Base-by-base conservation (phyloP, 2,113 vertebrate genomes). In the Gnathonemus longibarbis region DNA sequence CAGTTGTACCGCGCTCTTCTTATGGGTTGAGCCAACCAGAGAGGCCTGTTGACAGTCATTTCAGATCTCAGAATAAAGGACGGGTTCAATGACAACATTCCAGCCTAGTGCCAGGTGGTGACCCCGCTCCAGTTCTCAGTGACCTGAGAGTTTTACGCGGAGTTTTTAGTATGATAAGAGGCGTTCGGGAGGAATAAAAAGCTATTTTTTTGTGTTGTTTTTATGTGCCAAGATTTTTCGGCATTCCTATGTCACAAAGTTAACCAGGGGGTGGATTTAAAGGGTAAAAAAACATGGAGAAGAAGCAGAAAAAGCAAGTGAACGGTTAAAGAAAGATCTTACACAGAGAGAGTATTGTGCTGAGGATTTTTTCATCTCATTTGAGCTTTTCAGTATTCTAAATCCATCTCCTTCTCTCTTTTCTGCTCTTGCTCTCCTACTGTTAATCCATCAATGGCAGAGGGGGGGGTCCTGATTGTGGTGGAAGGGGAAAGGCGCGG, bases 221-320 rank as follows among this genome's bases (percentile, higher is more conserved):
- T 89, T 50, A 70, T 77, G 58, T 35, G 49, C 48, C 24, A 48
- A 39, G 66, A 77, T 80, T 89, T 77, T 83, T 89, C 35, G 9
- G 74, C 49, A 39, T 84, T 49, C 74, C 88, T 56, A 17, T 83
- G 88, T 84, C 49, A 80, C 88, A 83, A 53, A 83, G 74, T 56
- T 89, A 84, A 53, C 70, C 88, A 83, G 70, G 31, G 70, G 88
- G 77, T 84, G 88, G 88, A 89, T 89, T 89, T 83, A 84, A 35
- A 84, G 50, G 10, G 50, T 74, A 50, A 56, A 42, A 83, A 50
- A 10, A 89, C 19, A 49, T 27, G n/a, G 62, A 13, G 62, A 70
- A 70, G 27, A 80, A 39, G n/a, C 24, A 46, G 39, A 62, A 58
- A 46, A 84, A 6, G n/a, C 84, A 27, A 49, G 74, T 6, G 85